Conservation (phyloP, 2,797 vertebrate genomes). For the Rhabdophis nuchalis region DNA sequence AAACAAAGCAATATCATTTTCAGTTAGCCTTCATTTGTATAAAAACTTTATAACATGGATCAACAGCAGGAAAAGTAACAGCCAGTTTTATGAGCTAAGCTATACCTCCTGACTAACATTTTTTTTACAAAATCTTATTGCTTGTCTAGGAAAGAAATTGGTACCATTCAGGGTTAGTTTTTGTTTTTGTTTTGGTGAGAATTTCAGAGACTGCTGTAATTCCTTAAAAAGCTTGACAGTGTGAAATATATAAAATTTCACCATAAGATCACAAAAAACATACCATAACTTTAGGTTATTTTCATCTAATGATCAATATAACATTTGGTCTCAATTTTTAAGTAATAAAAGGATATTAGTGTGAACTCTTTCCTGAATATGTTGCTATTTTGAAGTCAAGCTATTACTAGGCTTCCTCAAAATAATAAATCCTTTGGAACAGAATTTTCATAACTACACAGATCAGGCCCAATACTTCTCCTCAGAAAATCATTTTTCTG, state of each 20-base stretch:
- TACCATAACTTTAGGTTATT: slow-evolving; percentile 40
- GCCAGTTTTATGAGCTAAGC: background rate
- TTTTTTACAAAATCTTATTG: background rate
- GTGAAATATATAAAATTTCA: background rate
- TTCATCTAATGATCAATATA: slow-evolving; percentile 38
- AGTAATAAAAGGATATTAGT: slow-evolving; percentile 27
- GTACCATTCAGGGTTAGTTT: background rate
- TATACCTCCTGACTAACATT: background rate
- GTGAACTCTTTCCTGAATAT: slow-evolving; percentile 56
- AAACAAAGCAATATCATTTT: background rate
- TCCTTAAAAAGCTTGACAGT: background rate
- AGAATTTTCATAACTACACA: slow-evolving; percentile 60
- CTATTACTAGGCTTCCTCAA: slow-evolving; percentile 52
- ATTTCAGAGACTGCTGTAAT: background rate
- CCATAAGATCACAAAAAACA: background rate
- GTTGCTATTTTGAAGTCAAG: slow-evolving; percentile 52
- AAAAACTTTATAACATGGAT: background rate
- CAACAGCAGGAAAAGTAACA: background rate
- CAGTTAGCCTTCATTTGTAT: background rate
- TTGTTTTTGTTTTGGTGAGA: no score
- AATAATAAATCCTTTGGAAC: slow-evolving; percentile 54
- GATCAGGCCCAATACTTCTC: slow-evolving; percentile 59
- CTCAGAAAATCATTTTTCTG: slow-evolving; percentile 39
- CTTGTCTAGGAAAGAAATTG: background rate
- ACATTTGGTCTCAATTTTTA: slow-evolving; percentile 47